Percentiles rank a stretch among this genome's conserved stretches.
These are phyloP conservation scores for Accipiter cooperii DNA, from an alignment of 2,113 vertebrate species.

Conservation along the genomic window DNA sequence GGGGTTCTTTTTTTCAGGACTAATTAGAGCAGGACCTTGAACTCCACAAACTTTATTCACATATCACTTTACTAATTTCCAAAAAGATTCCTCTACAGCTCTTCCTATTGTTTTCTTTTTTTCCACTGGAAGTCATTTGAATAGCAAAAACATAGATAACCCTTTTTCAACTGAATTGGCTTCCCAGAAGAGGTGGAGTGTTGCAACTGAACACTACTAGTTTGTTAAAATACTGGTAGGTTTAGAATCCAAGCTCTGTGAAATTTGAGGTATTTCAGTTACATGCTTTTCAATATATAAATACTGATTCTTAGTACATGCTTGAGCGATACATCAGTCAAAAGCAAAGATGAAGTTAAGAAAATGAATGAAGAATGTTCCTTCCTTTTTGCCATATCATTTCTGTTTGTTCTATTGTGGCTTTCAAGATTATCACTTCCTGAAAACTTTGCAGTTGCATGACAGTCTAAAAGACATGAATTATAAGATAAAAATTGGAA, in stretches of 20 bases:
- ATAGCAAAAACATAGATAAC: not conserved
- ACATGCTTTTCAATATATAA: not conserved
- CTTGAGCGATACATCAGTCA: not conserved
- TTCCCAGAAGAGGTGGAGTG: not conserved
- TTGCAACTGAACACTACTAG: not conserved
- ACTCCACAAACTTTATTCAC: not conserved
- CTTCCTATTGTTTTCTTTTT: not conserved
- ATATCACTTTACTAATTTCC: not conserved
- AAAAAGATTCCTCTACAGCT: not conserved
- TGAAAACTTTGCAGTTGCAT: not conserved
- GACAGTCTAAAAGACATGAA: not conserved
- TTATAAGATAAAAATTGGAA: not conserved
- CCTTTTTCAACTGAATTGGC: not conserved
- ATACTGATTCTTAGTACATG: not conserved
- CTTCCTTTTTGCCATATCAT: not conserved
- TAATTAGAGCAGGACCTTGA: not conserved
- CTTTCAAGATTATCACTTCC: not conserved
- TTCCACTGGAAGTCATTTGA: not conserved
- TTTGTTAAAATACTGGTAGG: not conserved
- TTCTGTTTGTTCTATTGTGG: not conserved
- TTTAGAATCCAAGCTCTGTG: not conserved
- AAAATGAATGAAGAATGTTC: not conserved
- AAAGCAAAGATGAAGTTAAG: not conserved
- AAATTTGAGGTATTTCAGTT: not conserved
- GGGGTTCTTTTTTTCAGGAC: not conserved